A percentile compares a stretch with the other conserved stretches of the same genome.
Conservation (phyloP, 2,888 invertebrate species). For the Agrotis clavis region DNA sequence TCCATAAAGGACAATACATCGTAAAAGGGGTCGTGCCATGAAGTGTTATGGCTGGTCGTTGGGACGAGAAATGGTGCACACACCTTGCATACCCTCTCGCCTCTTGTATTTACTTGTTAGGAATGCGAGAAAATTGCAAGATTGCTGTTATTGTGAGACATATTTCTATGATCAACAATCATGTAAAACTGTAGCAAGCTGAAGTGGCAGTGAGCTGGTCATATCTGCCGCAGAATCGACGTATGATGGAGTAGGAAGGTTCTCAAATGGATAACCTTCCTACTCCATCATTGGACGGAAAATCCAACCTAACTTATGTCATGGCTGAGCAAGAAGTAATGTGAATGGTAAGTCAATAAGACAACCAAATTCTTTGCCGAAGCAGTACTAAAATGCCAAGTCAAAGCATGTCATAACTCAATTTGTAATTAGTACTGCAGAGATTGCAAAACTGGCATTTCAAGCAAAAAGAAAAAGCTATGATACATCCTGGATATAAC, state of each 20-base stretch:
- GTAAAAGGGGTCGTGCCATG: slow-evolving; percentile 59
- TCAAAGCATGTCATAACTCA: background rate
- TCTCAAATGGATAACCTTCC: too few relatives aligned
- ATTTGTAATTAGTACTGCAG: background rate
- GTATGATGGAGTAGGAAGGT: too few relatives aligned
- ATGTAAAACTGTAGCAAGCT: too few relatives aligned
- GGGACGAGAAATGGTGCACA: slow-evolving; percentile 34
- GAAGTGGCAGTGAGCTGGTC: too few relatives aligned
- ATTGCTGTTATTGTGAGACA: background rate
- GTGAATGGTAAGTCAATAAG: background rate
- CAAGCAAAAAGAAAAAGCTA: background rate
- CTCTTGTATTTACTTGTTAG: slow-evolving; percentile 2
- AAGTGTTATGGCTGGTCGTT: slow-evolving; percentile 62
- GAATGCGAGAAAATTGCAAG: background rate
- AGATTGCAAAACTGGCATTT: background rate
- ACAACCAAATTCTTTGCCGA: background rate
- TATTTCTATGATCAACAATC: background rate
- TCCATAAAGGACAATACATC: slow-evolving; percentile 67
- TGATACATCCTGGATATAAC: background rate
- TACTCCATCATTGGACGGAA: too few relatives aligned
- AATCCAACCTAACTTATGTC: too few relatives aligned
- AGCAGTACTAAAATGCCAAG: background rate
- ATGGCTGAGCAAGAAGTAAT: too few relatives aligned
- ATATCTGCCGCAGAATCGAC: too few relatives aligned
- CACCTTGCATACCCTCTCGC: slow-evolving; percentile 39